Evolutionary conservation across 2,113 vertebrate genomes (phyloP).

Genomic region (Rallus limicola): DNA sequence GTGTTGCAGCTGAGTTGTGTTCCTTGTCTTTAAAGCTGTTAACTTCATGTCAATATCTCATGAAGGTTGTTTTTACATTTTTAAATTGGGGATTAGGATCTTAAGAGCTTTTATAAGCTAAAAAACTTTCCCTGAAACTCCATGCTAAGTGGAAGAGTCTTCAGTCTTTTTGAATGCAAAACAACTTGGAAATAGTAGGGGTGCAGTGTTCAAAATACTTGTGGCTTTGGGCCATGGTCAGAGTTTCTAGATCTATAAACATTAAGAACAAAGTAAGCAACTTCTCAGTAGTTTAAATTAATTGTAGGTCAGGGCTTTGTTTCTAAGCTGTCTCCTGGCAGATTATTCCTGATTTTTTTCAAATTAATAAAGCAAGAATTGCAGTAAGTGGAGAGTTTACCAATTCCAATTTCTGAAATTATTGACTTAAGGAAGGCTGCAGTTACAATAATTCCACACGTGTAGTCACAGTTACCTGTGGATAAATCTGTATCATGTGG

Average conservation of each 20-base stretch:
- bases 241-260: not conserved
- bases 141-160: not conserved
- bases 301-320: not conserved
- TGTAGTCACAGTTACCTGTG: accelerated
- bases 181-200: not conserved
- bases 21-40: not conserved
- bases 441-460: not conserved
- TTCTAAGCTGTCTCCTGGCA: not conserved
- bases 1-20: not conserved
- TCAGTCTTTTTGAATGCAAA: not conserved
- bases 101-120: not conserved
- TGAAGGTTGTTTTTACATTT: not conserved
- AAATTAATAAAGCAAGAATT: not conserved
- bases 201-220: accelerated
- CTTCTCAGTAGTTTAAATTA: not conserved
- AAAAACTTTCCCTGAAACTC: not conserved
- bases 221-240: not conserved
- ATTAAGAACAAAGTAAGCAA: not conserved
- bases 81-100: not conserved
- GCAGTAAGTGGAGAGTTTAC: not conserved
- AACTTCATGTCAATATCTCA: not conserved
- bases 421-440: not conserved
- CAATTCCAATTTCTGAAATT: not conserved
- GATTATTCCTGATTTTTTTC: not conserved
- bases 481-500: accelerated